A percentile compares a stretch with the other conserved stretches of the same genome.
Conservation (phyloP, 2,113 vertebrate genomes). For the Protobothrops flavoviridis region DNA sequence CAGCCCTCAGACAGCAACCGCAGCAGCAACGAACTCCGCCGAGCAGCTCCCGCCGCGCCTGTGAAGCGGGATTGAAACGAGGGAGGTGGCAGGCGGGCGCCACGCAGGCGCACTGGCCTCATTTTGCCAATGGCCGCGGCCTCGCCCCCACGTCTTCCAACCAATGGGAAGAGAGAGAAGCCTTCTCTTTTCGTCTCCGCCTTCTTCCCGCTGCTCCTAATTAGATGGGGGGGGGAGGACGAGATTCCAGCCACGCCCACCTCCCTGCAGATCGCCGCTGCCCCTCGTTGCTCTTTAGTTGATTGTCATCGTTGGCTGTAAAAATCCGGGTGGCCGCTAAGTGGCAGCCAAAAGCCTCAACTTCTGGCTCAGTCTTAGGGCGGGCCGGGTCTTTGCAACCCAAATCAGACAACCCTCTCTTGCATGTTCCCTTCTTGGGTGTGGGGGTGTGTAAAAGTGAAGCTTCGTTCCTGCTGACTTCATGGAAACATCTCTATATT, state of each 20-base stretch:
- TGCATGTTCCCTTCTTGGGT: background rate
- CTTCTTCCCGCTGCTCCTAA: background rate
- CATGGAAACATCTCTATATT: background rate
- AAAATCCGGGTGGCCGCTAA: background rate
- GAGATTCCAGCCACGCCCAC: background rate
- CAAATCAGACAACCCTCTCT: background rate
- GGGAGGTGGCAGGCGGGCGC: background rate
- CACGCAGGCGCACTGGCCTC: background rate
- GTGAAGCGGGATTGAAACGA: background rate
- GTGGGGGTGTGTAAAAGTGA: background rate
- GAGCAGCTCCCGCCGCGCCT: background rate
- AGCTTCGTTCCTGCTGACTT: background rate
- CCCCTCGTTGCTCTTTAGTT: background rate
- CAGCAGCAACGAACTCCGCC: accelerated
- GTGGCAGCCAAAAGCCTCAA: background rate
- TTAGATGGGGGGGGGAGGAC: background rate
- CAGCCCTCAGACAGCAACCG: background rate
- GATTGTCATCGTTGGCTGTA: background rate
- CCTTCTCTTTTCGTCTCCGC: background rate
- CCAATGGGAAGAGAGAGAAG: background rate
- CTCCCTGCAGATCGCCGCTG: background rate
- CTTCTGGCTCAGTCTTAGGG: background rate
- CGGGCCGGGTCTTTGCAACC: background rate
- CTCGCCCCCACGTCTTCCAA: background rate
- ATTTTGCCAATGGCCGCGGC: background rate